Conservation (phyloP, 2,113 vertebrate species). For the Gymnobelideus leadbeateri region DNA sequence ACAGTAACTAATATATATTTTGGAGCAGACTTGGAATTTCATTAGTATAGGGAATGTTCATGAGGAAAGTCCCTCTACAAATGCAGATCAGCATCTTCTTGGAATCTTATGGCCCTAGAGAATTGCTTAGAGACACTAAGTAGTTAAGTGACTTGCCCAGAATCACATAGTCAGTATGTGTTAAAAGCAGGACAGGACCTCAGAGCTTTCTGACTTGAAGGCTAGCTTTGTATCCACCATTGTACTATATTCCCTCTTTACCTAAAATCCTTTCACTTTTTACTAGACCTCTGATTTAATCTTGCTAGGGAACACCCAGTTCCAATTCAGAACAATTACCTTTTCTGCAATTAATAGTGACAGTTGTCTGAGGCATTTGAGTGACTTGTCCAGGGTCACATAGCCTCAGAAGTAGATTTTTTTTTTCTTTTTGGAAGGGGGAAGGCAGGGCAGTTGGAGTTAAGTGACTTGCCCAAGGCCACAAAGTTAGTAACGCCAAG, state of each 20-base stretch:
- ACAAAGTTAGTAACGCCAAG: too few species aligned
- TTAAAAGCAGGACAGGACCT: not conserved
- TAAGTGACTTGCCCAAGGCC: too few species aligned
- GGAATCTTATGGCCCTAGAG: not conserved
- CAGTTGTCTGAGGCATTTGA: not conserved
- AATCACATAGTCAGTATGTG: not conserved
- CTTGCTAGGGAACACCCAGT: not conserved
- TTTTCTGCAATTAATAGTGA: not conserved
- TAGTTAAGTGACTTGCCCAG: not conserved
- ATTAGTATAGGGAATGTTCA: not conserved
- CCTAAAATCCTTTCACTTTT: not conserved
- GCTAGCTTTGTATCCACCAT: not conserved
- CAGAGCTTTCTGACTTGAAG: not conserved
- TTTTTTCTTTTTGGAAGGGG: too few species aligned
- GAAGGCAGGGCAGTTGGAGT: too few species aligned
- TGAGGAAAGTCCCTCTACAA: not conserved
- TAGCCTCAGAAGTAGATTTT: not conserved
- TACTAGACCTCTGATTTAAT: not conserved
- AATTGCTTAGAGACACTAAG: not conserved
- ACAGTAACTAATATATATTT: not conserved
- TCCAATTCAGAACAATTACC: not conserved
- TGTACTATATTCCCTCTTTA: not conserved
- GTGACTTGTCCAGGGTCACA: not conserved
- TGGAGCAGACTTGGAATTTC: not conserved
- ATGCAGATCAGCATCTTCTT: not conserved